phyloP scores from a whole-genome alignment of 2,888 invertebrate genomes.

The Oscheius onirici region DNA sequence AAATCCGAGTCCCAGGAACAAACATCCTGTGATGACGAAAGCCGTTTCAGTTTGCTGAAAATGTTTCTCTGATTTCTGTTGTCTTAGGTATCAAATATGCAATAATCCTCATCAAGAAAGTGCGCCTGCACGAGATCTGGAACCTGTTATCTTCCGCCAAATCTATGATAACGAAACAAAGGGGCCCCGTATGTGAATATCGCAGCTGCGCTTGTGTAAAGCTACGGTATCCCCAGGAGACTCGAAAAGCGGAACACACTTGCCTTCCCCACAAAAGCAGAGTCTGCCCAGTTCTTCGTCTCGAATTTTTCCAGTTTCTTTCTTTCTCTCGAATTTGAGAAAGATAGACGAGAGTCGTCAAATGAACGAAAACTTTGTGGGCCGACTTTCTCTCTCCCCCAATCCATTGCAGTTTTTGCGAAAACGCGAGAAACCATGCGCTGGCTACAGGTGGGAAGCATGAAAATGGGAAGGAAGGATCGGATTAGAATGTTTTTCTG shows the following conservation, averaged over 20 bases:
- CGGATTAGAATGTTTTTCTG: slow-evolving; percentile 17
- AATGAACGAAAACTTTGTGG: slow-evolving; percentile 2
- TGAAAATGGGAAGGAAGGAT: background rate
- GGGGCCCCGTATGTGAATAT: slow-evolving; percentile 9
- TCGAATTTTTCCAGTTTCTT: slow-evolving; percentile 24
- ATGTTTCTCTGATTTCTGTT: background rate
- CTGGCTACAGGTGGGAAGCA: background rate
- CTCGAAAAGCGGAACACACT: slow-evolving; percentile 1
- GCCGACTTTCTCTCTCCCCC: slow-evolving; percentile 10
- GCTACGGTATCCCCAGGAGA: background rate
- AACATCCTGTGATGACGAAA: slow-evolving; percentile 63
- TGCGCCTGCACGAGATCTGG: slow-evolving; percentile 19
- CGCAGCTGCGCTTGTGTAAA: slow-evolving; percentile 1
- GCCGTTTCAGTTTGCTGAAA: slow-evolving; percentile 63
- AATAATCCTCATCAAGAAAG: slow-evolving; percentile 3
- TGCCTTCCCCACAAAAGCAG: background rate
- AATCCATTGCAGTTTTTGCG: slow-evolving; percentile 5
- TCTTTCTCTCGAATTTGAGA: no score
- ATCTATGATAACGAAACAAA: slow-evolving; percentile 29
- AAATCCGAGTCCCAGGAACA: slow-evolving; percentile 62
- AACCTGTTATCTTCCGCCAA: slow-evolving; percentile 23
- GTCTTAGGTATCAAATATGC: background rate
- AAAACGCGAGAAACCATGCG: background rate
- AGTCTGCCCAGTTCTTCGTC: background rate
- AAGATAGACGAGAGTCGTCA: slow-evolving; percentile 29